Evolutionary conservation across 30 jellyfish, hydroid and myxozoan species (phyloP), one percentile per base, ranked within the genome.

Genomic region (Chrysaora quinquecirrha): DNA sequence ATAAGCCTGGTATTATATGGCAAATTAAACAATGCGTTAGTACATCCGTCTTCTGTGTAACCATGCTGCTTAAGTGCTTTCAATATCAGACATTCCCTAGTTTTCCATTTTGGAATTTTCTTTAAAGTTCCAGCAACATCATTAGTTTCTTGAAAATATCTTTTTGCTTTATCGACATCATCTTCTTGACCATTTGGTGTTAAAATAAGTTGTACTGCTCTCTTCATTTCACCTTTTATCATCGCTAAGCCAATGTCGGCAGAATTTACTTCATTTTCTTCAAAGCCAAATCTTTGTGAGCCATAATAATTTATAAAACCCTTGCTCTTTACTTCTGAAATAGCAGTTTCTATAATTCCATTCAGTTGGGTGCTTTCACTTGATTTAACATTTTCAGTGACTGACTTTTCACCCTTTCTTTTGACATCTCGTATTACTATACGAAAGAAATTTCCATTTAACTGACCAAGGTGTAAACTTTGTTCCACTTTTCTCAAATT

Each of bases 231-330:
- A 27, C 85, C 91, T 50, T 58, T 60, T 33, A 89, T 30, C 83
- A 89, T 60, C 16, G 87, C 80, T 19, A 71, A 48, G 30, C 97
- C 97, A 34, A 89, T 46, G 34, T 66, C 89, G 12, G 90, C 80
- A 22, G 94, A 48, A 18, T 28, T 54, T 24, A 38, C n/a, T 0
- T 64, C 76, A 47, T 61, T 70, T 0, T 48, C 84, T 21, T 85
- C 95, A 64, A 75, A 64, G 21, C 97, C 97, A 43, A 89, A 89
- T 32, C 97, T 47, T 48, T 89, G 97, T 11, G 33, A 30, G 12
- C 97, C 97, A 63, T 82, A 89, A 62, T 89, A 89, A 60, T 89
- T 89, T 20, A 89, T 67, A 75, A 89, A 89, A 1, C 97, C 97
- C 3, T 74, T 28, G 19, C 22, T 27, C 18, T 12, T 35, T 12